phyloP scores from a whole-genome alignment of 2,113 vertebrate species.

The Dromas ardeola region DNA sequence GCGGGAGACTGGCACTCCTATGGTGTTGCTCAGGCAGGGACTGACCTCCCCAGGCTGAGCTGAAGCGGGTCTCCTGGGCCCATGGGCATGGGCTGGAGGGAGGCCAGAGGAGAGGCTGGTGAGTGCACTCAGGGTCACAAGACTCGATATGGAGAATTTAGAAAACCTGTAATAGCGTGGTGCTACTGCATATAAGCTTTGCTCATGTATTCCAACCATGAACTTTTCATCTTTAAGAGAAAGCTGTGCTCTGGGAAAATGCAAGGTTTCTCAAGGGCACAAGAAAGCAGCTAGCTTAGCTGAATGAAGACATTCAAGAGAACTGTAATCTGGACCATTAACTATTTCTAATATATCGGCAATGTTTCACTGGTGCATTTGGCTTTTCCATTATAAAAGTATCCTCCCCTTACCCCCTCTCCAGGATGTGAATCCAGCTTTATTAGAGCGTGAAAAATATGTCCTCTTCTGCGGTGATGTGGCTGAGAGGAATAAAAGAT shows the following conservation, averaged over 20 bases:
- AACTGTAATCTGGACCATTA: background rate
- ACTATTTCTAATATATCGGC: constrained; percentile 30
- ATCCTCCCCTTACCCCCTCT: background rate
- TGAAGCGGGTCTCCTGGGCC: background rate
- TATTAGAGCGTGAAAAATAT: background rate
- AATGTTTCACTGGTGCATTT: constrained; percentile 21
- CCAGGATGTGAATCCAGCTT: background rate
- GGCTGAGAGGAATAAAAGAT: constrained; percentile 16
- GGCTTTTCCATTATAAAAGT: background rate
- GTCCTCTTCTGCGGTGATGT: background rate
- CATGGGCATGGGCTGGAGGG: no score
- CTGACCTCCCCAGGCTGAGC: no score
- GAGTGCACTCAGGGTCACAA: background rate
- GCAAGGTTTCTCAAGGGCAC: background rate
- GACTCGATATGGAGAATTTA: background rate
- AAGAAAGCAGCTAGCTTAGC: background rate
- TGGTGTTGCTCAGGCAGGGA: background rate
- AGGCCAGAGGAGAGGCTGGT: background rate
- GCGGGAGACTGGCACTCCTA: background rate
- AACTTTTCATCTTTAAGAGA: background rate
- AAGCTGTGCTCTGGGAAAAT: background rate
- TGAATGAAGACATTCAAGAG: background rate
- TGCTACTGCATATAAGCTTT: background rate
- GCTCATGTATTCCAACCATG: background rate
- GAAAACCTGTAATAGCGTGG: background rate